Conservation (phyloP, 2,888 invertebrate species). For the Hemithea aestivaria region DNA sequence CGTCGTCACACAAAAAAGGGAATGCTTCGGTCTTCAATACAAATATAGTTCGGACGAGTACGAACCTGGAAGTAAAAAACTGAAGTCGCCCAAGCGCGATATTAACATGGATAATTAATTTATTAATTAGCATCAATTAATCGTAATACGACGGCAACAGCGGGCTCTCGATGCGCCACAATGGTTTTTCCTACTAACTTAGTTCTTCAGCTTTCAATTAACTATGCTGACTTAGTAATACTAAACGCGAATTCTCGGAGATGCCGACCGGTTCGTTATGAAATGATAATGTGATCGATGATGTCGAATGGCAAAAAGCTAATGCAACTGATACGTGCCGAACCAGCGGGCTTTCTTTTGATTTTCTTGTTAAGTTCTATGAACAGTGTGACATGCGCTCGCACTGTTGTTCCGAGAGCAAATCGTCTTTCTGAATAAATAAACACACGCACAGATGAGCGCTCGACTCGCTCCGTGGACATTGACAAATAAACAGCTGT, state of each 20-base stretch:
- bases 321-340: conserved; percentile 33
- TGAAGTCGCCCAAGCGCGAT: conserved; percentile 57
- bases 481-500: conserved; percentile 69
- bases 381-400: conserved; percentile 33
- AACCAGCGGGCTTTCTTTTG: conserved; percentile 42
- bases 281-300: conserved; percentile 32
- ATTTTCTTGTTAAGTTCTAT: conserved; percentile 45
- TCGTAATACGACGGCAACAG: conserved; percentile 55
- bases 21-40: conserved; percentile 50
- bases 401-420: conserved; percentile 29
- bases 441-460: conserved; percentile 49
- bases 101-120: conserved; percentile 75
- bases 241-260: conserved; percentile 43
- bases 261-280: conserved; percentile 48
- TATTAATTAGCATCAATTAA: conserved; percentile 76
- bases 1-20: conserved; percentile 48
- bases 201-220: conserved; percentile 52
- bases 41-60: conserved; percentile 57
- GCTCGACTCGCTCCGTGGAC: conserved; percentile 44
- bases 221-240: conserved; percentile 46
- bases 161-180: conserved; percentile 51
- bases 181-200: conserved; percentile 61
- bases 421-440: conserved; percentile 45
- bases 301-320: conserved; percentile 27
- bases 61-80: conserved; percentile 57